Base-by-base conservation (phyloP, 2,113 vertebrate species). In the Channa argus region DNA sequence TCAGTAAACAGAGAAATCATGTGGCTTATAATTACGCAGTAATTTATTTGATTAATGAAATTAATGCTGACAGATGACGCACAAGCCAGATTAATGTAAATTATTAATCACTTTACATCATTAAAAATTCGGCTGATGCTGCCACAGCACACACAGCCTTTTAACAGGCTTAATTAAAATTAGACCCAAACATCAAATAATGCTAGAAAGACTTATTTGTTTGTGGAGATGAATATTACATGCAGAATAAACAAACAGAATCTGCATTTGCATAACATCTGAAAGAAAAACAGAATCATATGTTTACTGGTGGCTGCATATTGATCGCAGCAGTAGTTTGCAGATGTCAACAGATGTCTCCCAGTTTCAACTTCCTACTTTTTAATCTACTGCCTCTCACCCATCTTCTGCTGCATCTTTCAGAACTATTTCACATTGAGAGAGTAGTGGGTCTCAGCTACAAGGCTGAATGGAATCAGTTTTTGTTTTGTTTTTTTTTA, bases 61-160 rank as follows among this genome's bases (percentile, higher is more conserved):
- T 69, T 15, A 61, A 55, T 49, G 69, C 51, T 46, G 56, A 45
- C 63, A 76, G 64, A 75, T 71, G 43, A 87, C 69, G 46, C 63
- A 69, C 54, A 5, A 55, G 62, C 56, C 60, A 59, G 37, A 79
- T 71, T 75, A 63, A 56, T 87, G 61, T 87, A 52, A 89, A 89
- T 86, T 71, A 90, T 89, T 87, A 69, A 89, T 86, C 43, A 70
- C 52, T 71, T 47, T 14, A 24, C 55, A 67, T 73, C 64, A 81
- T 78, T 83, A 79, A 14, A 80, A 56, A 88, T 65, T 79, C 82
- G 68, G 66, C 71, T 77, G 78, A 79, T 52, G 85, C 49, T 61
- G 70, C 81, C 65, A 70, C 33, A 63, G 43, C 71, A 53, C 45
- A 72, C 54, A 72, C n/a, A 66, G 51, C 43, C 65, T 14, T 39